phyloP scores from a whole-genome alignment of 2,888 invertebrate genomes.

The Hypolimnas misippus region DNA sequence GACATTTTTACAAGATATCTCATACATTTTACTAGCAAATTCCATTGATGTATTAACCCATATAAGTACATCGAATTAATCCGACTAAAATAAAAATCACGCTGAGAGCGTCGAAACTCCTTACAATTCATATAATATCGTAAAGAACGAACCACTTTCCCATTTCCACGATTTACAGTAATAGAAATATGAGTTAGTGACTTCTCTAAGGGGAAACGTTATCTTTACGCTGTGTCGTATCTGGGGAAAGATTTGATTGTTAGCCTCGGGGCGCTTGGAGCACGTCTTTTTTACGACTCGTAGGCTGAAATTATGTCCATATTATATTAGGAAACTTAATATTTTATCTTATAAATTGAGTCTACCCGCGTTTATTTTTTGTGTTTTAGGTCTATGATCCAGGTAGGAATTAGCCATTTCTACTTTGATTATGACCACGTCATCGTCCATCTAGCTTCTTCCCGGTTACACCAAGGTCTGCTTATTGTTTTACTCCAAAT shows the following conservation, averaged over 20 bases:
- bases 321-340: neutral
- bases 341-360: neutral
- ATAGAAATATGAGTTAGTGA: slow-evolving; percentile 72
- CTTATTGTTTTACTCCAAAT: no score
- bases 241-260: slow-evolving; percentile 66
- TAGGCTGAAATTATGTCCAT: neutral
- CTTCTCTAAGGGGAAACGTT: slow-evolving; percentile 51
- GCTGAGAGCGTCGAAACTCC: neutral
- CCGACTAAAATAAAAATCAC: slow-evolving; percentile 8
- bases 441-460: no score
- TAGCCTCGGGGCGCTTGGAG: slow-evolving; percentile 49
- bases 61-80: neutral
- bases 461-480: no score
- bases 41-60: no score
- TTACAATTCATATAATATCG: slow-evolving; percentile 20
- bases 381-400: no score
- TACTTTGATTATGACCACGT: no score
- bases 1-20: no score
- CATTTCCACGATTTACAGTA: slow-evolving; percentile 61
- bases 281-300: slow-evolving; percentile 16
- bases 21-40: no score
- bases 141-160: slow-evolving; percentile 27
- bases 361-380: no score
- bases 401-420: no score
- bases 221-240: slow-evolving; percentile 65